Evolutionary conservation across 23 tunicate species (phyloP).

Genomic region (Clavelina lepadiformis): DNA sequence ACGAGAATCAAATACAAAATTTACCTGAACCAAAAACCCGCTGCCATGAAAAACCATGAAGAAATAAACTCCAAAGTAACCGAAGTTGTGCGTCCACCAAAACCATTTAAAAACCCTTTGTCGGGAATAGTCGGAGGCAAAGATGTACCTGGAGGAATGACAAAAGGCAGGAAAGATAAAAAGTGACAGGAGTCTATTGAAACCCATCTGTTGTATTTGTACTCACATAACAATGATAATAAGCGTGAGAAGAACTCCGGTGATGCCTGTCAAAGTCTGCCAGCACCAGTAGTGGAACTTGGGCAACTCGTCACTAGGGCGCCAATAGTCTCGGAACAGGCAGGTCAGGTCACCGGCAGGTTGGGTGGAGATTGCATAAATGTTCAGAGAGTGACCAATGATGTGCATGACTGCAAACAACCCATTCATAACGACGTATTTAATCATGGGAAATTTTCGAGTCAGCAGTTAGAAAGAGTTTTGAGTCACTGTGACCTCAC

Average conservation of each 20-base stretch:
- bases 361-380: slow-evolving; percentile 83
- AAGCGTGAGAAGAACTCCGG: slow-evolving; percentile 61
- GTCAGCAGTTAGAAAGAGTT: neutral
- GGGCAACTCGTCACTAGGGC: slow-evolving; percentile 53
- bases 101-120: slow-evolving; percentile 60
- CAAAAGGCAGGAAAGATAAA: too few species aligned
- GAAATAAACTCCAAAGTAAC: slow-evolving; percentile 52
- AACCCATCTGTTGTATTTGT: neutral
- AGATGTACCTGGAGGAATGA: slow-evolving; percentile 52
- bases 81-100: slow-evolving; percentile 78
- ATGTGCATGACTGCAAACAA: slow-evolving; percentile 60
- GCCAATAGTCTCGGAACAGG: slow-evolving; percentile 72
- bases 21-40: slow-evolving; percentile 81
- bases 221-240: slow-evolving; percentile 69
- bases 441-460: too few species aligned
- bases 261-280: slow-evolving; percentile 81
- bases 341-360: slow-evolving; percentile 77
- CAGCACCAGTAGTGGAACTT: slow-evolving; percentile 86
- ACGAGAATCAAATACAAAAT: neutral
- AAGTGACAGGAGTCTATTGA: too few species aligned
- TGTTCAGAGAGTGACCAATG: slow-evolving; percentile 66
- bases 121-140: slow-evolving; percentile 69
- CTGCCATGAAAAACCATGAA: slow-evolving; percentile 77
- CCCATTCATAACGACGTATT: too few species aligned
- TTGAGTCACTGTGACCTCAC: slow-evolving; percentile 10